phyloP scores from a whole-genome alignment of 2,888 invertebrate genomes.

The Drosophila pseudotalamancana region DNA sequence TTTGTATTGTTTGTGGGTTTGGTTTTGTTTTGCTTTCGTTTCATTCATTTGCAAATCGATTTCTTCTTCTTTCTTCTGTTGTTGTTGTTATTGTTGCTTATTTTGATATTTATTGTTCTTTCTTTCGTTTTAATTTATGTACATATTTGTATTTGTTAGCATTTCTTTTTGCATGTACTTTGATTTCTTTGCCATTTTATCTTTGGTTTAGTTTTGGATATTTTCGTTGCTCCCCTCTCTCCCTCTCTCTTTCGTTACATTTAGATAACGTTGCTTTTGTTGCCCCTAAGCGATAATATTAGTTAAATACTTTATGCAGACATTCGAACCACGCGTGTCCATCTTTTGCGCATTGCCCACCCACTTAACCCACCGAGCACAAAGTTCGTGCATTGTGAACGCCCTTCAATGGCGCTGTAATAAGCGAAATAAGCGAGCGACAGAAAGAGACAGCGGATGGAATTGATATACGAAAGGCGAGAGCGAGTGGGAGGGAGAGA shows the following conservation, averaged over 20 bases:
- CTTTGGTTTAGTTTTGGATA: constrained; percentile 70
- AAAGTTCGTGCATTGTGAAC: constrained; percentile 22
- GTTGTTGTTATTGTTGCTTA: constrained; percentile 29
- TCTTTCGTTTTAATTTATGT: constrained; percentile 48
- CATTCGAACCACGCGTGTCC: constrained; percentile 20
- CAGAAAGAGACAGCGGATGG: not conserved
- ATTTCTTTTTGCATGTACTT: constrained; percentile 32
- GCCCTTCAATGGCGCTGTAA: constrained; percentile 60
- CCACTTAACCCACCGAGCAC: constrained; percentile 1
- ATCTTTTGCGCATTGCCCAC: constrained; percentile 40
- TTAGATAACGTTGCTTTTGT: constrained; percentile 36
- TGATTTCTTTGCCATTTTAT: constrained; percentile 70
- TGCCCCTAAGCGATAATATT: constrained; percentile 34
- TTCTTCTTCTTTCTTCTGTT: constrained; percentile 38
- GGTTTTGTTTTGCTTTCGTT: constrained; percentile 47
- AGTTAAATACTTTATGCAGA: constrained; percentile 17
- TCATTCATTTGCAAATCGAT: constrained; percentile 70
- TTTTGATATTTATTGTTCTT: constrained; percentile 50
- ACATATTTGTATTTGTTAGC: constrained; percentile 16
- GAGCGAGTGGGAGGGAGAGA: not conserved
- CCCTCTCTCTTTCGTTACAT: constrained; percentile 30
- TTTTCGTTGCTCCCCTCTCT: constrained; percentile 34
- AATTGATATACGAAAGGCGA: not conserved
- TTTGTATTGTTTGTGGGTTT: constrained; percentile 26
- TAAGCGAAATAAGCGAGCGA: constrained; percentile 7